Evolutionary conservation across 2,113 vertebrate genomes (phyloP).

Genomic region (Odocoileus virginianus): DNA sequence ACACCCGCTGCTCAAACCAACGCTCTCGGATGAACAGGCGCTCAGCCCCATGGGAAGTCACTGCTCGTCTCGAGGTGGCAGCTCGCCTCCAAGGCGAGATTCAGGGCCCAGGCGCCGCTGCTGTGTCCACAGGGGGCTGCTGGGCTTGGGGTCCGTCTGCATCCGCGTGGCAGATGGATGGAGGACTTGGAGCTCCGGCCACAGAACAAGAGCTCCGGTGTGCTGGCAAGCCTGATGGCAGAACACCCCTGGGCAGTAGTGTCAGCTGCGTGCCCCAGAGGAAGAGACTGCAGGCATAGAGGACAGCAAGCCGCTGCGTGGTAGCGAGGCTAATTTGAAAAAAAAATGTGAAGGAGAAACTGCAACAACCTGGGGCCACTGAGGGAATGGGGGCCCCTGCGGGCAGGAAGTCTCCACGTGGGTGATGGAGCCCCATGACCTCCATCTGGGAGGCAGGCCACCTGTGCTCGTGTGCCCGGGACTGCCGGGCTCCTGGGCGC

Average conservation of each 20-base stretch:
- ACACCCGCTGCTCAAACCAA: accelerated
- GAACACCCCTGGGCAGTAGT: neutral
- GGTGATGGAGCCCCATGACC: no score
- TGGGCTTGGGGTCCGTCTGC: neutral
- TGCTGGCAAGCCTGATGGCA: accelerated
- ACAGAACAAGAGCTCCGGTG: neutral
- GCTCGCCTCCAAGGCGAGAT: neutral
- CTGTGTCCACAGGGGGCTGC: neutral
- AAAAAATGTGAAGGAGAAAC: neutral
- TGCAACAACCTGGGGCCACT: neutral
- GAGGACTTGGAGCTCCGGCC: neutral
- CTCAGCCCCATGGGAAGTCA: accelerated
- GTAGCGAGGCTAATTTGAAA: accelerated
- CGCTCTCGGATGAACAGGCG: accelerated
- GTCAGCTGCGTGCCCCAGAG: neutral
- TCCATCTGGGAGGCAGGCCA: neutral
- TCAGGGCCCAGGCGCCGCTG: accelerated
- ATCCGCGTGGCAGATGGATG: accelerated
- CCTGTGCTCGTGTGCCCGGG: accelerated
- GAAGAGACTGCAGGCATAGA: neutral
- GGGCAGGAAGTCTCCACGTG: accelerated
- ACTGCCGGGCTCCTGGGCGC: accelerated
- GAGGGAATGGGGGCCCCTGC: accelerated
- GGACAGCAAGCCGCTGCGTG: accelerated
- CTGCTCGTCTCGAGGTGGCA: neutral